Base-by-base conservation (phyloP, 1,140 invertebrate genomes). In the Lepidotrigona ventralis region DNA sequence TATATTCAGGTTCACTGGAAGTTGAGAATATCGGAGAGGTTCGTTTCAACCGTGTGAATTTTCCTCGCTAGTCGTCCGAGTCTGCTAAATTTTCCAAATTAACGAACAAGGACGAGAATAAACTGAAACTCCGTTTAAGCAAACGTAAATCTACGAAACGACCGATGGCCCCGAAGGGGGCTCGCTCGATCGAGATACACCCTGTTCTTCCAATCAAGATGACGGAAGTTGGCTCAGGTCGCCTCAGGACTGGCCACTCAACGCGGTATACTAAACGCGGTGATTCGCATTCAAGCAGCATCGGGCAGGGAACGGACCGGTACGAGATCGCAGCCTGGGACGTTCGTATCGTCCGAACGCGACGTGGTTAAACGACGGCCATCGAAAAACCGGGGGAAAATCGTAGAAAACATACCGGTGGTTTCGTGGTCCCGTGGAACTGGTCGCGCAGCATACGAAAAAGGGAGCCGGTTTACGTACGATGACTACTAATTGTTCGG, bases 371-470 rank as follows among this genome's bases (percentile, higher is more conserved):
- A 63, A 75, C 72, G 69, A 46, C 51, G 74, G 54, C 70, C 78
- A 58, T 81, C 73, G 84, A 80, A 87, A 85, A 90, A 81, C 46
- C 70, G 26, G 56, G 81, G 75, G 4, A 85, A 88, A 87, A 85
- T 81, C 79, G 72, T 85, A 63, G 83, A 74, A 85, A 86, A 86
- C 85, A 81, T 85, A 87, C 68, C 54, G 53, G 69, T 53, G 60
- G 74, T 87, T 89, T 84, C 85, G 83, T 78, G 69, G 80, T 58
- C 54, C 64, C 69, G 33, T 33, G 33, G 74, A 58, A 75, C 63
- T 68, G 76, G 63, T 68, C 88, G 64, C 74, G 80, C 68, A 74
- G 88, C 88, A 89, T 90, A 90, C 89, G 83, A 88, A 90, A 90
- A 88, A 86, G 58, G 76, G 63, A 60, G 60, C 69, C 15, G 19